Evolutionary conservation across 2,888 invertebrate genomes (phyloP).

Genomic region (Erannis defoliaria): DNA sequence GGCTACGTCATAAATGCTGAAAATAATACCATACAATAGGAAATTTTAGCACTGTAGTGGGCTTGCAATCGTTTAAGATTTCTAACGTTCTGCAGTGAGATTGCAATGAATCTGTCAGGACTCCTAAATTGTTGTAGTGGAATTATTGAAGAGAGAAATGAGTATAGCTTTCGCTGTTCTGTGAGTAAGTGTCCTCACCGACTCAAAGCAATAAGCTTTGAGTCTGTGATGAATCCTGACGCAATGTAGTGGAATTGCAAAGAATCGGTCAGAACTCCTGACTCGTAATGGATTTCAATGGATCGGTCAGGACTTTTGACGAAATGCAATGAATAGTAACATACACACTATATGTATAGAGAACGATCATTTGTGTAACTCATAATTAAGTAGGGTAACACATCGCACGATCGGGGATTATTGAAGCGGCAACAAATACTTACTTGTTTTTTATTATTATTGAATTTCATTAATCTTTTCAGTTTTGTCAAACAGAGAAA

Average conservation of each 20-base stretch:
- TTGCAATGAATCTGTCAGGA: slow-evolving; percentile 3
- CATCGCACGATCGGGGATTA: slow-evolving; percentile 2
- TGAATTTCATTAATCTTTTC: too few species aligned
- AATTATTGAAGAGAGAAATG: too few species aligned
- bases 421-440: slow-evolving; percentile 9
- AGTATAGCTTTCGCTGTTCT: too few species aligned
- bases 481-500: too few species aligned
- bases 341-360: not conserved
- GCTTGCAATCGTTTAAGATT: too few species aligned
- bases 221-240: too few species aligned
- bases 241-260: not conserved
- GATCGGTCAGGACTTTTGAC: not conserved
- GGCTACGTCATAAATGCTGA: not conserved
- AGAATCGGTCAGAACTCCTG: slow-evolving; percentile 1
- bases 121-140: not conserved
- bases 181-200: too few species aligned
- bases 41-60: not conserved
- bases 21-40: not conserved
- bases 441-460: not conserved
- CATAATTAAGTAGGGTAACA: not conserved
- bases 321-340: not conserved
- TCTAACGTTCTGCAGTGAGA: not conserved
- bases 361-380: slow-evolving; percentile 5
- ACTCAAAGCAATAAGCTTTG: too few species aligned
- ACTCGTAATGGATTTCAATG: too few species aligned